These are phyloP conservation scores for Anorthoa munda DNA, from an alignment of 2,888 invertebrate species.

Conservation along the genomic window DNA sequence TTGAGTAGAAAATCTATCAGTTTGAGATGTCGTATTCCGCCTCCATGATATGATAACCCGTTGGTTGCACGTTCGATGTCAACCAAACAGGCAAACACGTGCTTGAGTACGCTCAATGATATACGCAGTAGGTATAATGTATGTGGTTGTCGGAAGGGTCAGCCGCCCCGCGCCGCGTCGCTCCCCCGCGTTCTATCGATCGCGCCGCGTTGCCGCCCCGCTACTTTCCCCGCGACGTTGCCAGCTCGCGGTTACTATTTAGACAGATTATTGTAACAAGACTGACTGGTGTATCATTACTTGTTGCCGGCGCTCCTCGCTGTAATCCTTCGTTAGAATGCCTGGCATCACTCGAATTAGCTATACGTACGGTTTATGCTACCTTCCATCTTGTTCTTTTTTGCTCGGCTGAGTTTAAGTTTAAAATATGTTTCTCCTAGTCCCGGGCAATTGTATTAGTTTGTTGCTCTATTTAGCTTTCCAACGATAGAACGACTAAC, in stretches of 20 bases:
- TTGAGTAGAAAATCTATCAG: slow-evolving; percentile 25
- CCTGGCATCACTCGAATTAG: slow-evolving; percentile 28
- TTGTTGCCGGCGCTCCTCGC: slow-evolving; percentile 70
- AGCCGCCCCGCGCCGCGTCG: slow-evolving; percentile 66
- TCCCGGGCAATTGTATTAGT: slow-evolving; percentile 15
- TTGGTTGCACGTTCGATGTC: slow-evolving; percentile 61
- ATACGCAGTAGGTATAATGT: slow-evolving; percentile 61
- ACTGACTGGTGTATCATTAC: slow-evolving; percentile 75
- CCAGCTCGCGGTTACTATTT: slow-evolving; percentile 79
- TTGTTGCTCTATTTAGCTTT: slow-evolving; percentile 36
- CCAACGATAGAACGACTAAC: slow-evolving; percentile 32
- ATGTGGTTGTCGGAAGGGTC: slow-evolving; percentile 77
- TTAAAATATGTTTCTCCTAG: slow-evolving; percentile 24
- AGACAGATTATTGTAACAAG: slow-evolving; percentile 74
- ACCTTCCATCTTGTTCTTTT: slow-evolving; percentile 32
- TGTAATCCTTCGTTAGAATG: slow-evolving; percentile 42
- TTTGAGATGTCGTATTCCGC: slow-evolving; percentile 39
- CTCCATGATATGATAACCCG: slow-evolving; percentile 60
- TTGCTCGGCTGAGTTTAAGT: slow-evolving; percentile 10
- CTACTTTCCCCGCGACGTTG: slow-evolving; percentile 85
- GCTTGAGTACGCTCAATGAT: slow-evolving; percentile 59
- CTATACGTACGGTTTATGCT: slow-evolving; percentile 32
- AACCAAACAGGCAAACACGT: slow-evolving; percentile 68
- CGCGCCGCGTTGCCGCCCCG: slow-evolving; percentile 81
- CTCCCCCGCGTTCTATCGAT: slow-evolving; percentile 74